These are phyloP conservation scores for Salminus brasiliensis DNA, from an alignment of 2,113 vertebrate species.

Conservation along the genomic window DNA sequence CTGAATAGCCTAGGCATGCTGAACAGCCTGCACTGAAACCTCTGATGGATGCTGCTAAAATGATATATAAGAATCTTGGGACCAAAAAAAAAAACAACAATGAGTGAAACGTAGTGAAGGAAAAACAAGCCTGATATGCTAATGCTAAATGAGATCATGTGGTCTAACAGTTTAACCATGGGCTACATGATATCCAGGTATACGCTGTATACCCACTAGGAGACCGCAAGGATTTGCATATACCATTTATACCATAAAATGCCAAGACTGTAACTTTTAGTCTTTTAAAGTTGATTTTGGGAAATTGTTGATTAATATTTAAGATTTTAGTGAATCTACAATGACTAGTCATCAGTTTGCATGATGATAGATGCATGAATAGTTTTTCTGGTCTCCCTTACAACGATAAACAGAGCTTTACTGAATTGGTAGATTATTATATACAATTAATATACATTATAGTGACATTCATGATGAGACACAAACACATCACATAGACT, in stretches of 20 bases:
- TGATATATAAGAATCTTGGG: slow-evolving; percentile 7
- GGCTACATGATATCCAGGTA: neutral
- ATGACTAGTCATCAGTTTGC: no score
- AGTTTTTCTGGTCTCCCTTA: no score
- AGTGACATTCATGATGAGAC: no score
- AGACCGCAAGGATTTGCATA: neutral
- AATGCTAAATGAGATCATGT: slow-evolving; percentile 26
- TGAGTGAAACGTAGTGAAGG: neutral
- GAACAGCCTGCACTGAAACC: slow-evolving; percentile 36
- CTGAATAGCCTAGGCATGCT: slow-evolving; percentile 33
- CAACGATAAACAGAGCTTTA: no score
- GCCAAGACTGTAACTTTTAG: neutral
- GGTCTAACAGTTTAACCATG: neutral
- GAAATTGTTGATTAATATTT: neutral
- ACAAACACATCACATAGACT: no score
- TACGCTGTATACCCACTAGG: neutral
- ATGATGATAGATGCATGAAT: no score
- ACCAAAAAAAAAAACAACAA: slow-evolving; percentile 41
- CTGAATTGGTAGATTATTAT: no score
- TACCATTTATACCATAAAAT: neutral
- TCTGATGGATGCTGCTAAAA: slow-evolving; percentile 40
- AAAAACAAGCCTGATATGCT: neutral
- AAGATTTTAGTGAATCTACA: no score
- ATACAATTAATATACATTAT: no score
- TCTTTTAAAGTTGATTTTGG: no score